Evolutionary conservation across 1,140 invertebrate genomes (phyloP).

Genomic region (Diachasma alloeum): DNA sequence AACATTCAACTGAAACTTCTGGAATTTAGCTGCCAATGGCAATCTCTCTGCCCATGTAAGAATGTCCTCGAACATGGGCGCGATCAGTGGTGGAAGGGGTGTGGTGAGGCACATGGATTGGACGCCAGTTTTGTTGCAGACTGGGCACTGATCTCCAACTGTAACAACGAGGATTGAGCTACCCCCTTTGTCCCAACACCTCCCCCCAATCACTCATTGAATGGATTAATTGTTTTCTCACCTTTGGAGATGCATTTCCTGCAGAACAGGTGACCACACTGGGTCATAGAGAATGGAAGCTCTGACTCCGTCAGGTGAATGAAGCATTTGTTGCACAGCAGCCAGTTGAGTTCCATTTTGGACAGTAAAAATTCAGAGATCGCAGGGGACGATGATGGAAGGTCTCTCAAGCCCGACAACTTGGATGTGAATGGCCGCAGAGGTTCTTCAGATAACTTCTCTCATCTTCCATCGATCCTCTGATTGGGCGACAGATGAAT

Average conservation of each 20-base stretch:
- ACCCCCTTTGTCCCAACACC: no score
- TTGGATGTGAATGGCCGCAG: no score
- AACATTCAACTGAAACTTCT: background rate
- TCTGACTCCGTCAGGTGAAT: background rate
- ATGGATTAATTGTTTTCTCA: background rate
- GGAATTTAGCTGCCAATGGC: background rate
- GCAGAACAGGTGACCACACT: background rate
- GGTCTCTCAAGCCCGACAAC: background rate
- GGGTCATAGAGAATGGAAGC: background rate
- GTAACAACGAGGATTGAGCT: background rate
- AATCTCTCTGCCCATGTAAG: background rate
- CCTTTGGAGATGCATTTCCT: background rate
- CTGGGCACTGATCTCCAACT: background rate
- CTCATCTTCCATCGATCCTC: no score
- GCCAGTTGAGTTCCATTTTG: background rate
- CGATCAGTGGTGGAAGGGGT: background rate
- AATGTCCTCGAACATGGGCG: background rate
- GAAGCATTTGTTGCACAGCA: background rate
- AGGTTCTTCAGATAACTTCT: no score
- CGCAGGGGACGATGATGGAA: background rate
- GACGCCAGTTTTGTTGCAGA: background rate
- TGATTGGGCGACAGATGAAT: no score
- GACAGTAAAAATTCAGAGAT: background rate
- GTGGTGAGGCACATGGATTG: background rate
- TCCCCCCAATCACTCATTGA: no score